Evolutionary conservation across 2,113 vertebrate genomes (phyloP).

Genomic region (Thunnus maccoyii): DNA sequence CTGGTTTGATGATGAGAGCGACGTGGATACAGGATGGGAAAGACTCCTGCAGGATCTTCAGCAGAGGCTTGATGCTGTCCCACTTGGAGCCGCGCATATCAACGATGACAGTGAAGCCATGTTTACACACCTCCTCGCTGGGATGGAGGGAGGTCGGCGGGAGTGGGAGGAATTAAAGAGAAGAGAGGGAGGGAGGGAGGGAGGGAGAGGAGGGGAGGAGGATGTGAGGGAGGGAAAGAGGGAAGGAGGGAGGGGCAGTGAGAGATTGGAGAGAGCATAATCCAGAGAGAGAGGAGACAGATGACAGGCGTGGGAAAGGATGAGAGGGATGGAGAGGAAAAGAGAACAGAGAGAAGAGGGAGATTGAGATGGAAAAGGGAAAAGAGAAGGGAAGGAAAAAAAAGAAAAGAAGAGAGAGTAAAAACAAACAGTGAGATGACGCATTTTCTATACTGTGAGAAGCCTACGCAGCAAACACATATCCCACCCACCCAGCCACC

Average conservation of each 20-base stretch:
- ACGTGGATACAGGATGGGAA: constrained; percentile 98
- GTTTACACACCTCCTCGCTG: constrained; percentile 98
- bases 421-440: constrained; percentile 75
- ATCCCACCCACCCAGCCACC: constrained; percentile 40
- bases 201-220: not conserved
- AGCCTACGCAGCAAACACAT: constrained; percentile 63
- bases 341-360: not conserved
- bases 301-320: constrained; percentile 70
- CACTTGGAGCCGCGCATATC: constrained; percentile 99
- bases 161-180: constrained; percentile 63
- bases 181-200: not conserved
- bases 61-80: constrained; percentile 99
- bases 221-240: not conserved
- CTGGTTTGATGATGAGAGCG: constrained; percentile 99
- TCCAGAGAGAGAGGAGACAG: constrained; percentile 61
- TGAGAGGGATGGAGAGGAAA: constrained; percentile 49
- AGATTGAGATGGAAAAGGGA: not conserved
- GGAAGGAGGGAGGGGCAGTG: constrained; percentile 20
- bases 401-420: not conserved
- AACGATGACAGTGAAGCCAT: constrained; percentile 99
- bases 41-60: constrained; percentile 99
- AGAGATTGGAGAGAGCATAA: constrained; percentile 62
- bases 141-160: constrained; percentile 48
- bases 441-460: constrained; percentile 73
- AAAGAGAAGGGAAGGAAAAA: not conserved